Evolutionary conservation across 2,888 invertebrate species (phyloP).

Genomic region (Helleia helle): DNA sequence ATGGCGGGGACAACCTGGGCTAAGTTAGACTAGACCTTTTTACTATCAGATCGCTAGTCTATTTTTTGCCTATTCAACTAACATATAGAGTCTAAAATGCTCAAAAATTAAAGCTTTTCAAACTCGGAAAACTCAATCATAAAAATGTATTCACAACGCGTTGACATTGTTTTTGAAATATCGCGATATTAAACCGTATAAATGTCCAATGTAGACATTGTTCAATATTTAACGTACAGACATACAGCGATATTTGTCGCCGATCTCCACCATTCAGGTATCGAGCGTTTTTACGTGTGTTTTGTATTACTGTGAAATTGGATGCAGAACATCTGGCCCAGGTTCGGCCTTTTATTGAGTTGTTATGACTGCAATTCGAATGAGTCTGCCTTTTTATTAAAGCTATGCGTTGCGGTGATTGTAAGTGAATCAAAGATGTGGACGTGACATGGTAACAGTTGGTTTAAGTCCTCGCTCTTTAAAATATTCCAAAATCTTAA

Average conservation of each 20-base stretch:
- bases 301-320: constrained; percentile 50
- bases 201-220: constrained; percentile 5
- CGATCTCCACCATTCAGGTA: constrained; percentile 51
- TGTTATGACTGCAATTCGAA: constrained; percentile 61
- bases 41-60: too few relatives aligned
- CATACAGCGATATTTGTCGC: constrained; percentile 36
- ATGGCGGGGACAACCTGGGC: too few relatives aligned
- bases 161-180: constrained; percentile 3
- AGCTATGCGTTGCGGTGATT: neutral
- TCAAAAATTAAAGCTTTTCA: too few relatives aligned
- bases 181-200: neutral
- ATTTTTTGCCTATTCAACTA: too few relatives aligned
- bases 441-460: too few relatives aligned
- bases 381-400: constrained; percentile 31
- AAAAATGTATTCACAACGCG: too few relatives aligned
- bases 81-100: too few relatives aligned
- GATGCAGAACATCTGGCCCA: constrained; percentile 50
- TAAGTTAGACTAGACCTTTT: too few relatives aligned
- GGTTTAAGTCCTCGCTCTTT: too few relatives aligned
- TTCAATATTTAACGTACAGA: constrained; percentile 7
- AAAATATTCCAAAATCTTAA: too few relatives aligned
- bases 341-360: constrained; percentile 42
- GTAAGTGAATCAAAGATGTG: too few relatives aligned
- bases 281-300: constrained; percentile 49
- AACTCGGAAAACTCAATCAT: too few relatives aligned